These are phyloP conservation scores for Heliangelus exortis DNA, from an alignment of 2,797 vertebrate species.

Conservation along the genomic window DNA sequence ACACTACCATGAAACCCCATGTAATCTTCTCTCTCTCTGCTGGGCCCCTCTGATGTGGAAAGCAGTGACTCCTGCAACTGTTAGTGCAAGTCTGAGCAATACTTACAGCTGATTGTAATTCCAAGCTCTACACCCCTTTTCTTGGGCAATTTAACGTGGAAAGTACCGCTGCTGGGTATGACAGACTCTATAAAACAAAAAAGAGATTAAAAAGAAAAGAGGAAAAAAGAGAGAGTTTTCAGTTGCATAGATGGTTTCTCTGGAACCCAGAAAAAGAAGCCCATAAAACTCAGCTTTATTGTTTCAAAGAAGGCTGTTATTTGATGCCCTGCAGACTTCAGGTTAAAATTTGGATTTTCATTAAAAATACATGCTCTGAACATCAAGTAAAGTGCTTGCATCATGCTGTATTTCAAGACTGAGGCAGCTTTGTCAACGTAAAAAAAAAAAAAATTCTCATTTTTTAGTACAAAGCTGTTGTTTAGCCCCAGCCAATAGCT, in stretches of 20 bases:
- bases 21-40: not conserved
- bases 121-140: constrained; percentile 96
- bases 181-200: constrained; percentile 88
- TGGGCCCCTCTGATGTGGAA: not conserved
- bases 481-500: not conserved
- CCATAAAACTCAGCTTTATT: not conserved
- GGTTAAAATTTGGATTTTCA: not conserved
- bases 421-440: not conserved
- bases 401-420: not conserved
- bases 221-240: not conserved
- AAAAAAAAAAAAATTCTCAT: not conserved
- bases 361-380: constrained; percentile 37
- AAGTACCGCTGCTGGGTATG: constrained; percentile 96
- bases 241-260: not conserved
- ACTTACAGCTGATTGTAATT: constrained; percentile 96
- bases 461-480: not conserved
- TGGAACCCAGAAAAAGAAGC: not conserved
- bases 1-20: not conserved
- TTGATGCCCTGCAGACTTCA: not conserved
- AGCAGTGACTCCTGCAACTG: not conserved
- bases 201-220: not conserved
- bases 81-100: not conserved
- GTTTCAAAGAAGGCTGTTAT: constrained; percentile 27
- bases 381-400: not conserved
- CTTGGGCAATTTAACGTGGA: constrained; percentile 97